Evolutionary conservation across 2,113 vertebrate species (phyloP).

Genomic region (Rhynchopsitta pachyrhyncha): DNA sequence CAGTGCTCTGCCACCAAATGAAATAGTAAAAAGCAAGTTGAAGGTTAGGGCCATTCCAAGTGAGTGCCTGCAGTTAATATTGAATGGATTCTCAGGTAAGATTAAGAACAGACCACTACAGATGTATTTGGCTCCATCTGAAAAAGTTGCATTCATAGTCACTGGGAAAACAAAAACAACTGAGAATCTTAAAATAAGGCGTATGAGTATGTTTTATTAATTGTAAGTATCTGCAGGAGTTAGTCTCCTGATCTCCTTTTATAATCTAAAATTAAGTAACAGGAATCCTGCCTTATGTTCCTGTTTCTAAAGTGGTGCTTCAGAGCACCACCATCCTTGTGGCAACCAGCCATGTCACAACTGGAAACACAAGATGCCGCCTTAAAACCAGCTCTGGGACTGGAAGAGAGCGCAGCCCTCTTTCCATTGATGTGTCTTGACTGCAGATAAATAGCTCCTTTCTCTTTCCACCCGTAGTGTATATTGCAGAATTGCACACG

Average conservation of each 20-base stretch:
- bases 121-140: background rate
- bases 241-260: background rate
- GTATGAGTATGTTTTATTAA: rapidly evolving
- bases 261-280: background rate
- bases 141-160: background rate
- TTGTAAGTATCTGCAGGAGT: background rate
- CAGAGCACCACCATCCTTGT: background rate
- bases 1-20: background rate
- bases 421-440: background rate
- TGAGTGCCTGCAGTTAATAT: background rate
- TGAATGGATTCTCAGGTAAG: background rate
- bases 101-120: background rate
- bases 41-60: background rate
- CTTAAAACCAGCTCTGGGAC: background rate
- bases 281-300: background rate
- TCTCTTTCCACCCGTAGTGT: background rate
- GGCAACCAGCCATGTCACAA: background rate
- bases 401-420: background rate
- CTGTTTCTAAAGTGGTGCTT: background rate
- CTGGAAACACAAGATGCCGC: rapidly evolving
- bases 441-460: background rate
- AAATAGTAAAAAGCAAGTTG: constrained; percentile 18
- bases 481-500: background rate
- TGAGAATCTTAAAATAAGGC: background rate
- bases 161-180: background rate